Evolutionary conservation across 2,113 vertebrate genomes (phyloP).

Genomic region (Chitala chitala): DNA sequence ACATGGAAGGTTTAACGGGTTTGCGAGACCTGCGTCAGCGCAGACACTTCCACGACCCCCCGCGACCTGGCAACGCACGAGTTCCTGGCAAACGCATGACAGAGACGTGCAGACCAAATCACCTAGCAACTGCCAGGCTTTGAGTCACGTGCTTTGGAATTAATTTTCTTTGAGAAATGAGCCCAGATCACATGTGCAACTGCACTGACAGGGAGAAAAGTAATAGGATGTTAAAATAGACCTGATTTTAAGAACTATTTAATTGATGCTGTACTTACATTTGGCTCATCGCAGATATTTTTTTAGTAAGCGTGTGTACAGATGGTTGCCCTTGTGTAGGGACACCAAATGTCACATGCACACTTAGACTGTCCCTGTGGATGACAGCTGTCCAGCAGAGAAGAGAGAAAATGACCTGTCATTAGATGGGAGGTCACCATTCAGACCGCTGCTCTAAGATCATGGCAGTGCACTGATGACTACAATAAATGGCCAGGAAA

Average conservation of each 20-base stretch:
- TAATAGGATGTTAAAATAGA: too few relatives aligned
- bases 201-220: background rate
- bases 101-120: background rate
- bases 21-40: constrained; percentile 35
- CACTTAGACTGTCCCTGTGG: background rate
- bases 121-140: background rate
- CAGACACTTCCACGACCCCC: constrained; percentile 29
- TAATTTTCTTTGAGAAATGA: background rate
- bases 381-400: background rate
- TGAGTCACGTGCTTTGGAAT: background rate
- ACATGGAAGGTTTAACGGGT: constrained; percentile 43
- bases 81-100: background rate
- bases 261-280: background rate
- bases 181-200: background rate
- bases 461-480: background rate
- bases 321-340: background rate
- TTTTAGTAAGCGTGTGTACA: background rate
- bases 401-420: background rate
- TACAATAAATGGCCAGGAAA: background rate
- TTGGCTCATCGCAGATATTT: background rate
- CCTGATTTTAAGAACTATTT: background rate
- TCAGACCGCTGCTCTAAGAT: background rate
- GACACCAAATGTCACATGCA: background rate
- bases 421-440: background rate
- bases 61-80: background rate